Conservation (phyloP, 2,113 vertebrate genomes). For the Dromiciops gliroides region DNA sequence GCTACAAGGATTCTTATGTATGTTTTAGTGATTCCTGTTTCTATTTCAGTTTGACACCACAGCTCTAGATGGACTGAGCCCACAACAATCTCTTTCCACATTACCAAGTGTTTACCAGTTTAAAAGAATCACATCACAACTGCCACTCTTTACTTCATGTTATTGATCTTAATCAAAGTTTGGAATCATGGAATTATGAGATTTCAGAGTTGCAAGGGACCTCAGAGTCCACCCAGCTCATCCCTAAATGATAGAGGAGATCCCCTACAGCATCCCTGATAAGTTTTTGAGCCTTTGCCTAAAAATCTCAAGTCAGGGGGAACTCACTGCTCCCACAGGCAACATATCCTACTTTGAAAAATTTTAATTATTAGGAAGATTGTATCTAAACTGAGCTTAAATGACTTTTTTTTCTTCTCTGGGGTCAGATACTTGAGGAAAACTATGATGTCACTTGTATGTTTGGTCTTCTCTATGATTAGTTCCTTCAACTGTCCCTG, state of each 20-base stretch:
- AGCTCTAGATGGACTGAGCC: not conserved
- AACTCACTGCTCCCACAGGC: not conserved
- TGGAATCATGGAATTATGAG: not conserved
- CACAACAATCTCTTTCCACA: not conserved
- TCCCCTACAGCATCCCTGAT: not conserved
- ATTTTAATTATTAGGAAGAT: not conserved
- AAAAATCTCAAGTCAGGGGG: not conserved
- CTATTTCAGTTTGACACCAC: not conserved
- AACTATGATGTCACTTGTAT: not conserved
- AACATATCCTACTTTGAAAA: not conserved
- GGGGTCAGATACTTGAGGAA: not conserved
- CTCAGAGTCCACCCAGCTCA: not conserved
- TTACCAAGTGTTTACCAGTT: not conserved
- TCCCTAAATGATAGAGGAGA: not conserved
- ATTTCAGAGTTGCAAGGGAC: not conserved
- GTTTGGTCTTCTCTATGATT: not conserved
- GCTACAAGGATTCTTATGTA: not conserved
- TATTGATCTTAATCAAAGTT: conserved; percentile 1
- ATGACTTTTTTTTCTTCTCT: not conserved
- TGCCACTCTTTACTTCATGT: conserved; percentile 11
- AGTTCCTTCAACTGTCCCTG: not conserved
- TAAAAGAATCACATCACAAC: not conserved
- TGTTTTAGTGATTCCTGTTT: not conserved
- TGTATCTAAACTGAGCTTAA: not conserved
- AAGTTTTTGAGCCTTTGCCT: not conserved